These are phyloP conservation scores for Amphiura filiformis DNA, from an alignment of 35 echinoderm and acorn worm species.

Conservation along the genomic window DNA sequence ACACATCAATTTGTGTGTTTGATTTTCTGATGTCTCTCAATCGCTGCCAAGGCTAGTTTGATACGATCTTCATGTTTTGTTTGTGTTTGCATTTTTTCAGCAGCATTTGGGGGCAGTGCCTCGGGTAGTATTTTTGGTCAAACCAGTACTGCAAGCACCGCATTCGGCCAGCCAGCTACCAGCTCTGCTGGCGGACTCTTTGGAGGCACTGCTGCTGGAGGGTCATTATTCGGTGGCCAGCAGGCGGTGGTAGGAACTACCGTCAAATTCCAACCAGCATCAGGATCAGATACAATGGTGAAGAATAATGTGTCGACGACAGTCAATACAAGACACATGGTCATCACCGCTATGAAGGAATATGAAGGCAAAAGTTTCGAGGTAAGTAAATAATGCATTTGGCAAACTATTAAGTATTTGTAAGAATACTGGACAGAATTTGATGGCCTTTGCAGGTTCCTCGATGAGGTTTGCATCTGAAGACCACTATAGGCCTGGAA, in stretches of 20 bases:
- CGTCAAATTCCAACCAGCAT: constrained; percentile 42
- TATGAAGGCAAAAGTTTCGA: constrained; percentile 91
- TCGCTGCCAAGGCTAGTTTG: too few species aligned
- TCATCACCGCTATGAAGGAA: constrained; percentile 97
- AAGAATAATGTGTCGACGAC: constrained; percentile 75
- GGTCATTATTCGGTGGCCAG: neutral
- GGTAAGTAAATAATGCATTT: constrained; percentile 32
- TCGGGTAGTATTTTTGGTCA: constrained; percentile 62
- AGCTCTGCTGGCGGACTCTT: neutral
- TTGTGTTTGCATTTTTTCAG: too few species aligned
- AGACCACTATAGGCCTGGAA: too few species aligned
- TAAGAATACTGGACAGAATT: too few species aligned
- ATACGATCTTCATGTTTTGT: too few species aligned
- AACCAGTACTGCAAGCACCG: constrained; percentile 19
- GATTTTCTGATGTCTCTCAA: too few species aligned
- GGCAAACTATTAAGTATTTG: too few species aligned
- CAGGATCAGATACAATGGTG: constrained; percentile 82
- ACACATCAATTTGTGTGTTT: too few species aligned
- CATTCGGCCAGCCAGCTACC: neutral
- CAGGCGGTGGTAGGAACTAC: neutral
- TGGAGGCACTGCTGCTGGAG: neutral
- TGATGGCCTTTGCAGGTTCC: too few species aligned
- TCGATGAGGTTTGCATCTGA: too few species aligned
- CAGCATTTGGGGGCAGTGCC: constrained; percentile 60
- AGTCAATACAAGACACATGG: constrained; percentile 84